Base-by-base conservation (phyloP, 2,113 vertebrate genomes). In the Agapornis roseicollis region DNA sequence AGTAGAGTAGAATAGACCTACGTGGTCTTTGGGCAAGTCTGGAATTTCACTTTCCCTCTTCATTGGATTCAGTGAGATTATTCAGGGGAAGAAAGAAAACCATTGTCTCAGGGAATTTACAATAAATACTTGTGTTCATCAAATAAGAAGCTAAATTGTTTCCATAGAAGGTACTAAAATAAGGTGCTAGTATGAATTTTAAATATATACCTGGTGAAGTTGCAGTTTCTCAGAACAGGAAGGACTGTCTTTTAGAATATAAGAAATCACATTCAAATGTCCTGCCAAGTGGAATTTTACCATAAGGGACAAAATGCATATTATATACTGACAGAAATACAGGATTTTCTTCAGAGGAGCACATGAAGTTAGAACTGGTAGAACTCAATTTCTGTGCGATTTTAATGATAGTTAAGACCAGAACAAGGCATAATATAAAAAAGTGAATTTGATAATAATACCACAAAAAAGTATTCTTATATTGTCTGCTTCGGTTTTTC, bases 221-320 rank as follows among this genome's bases (percentile, higher is more conserved):
- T 87, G 39, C 10, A 41, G 55, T 80, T 92, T 63, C 73, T 92
- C 19, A 39, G 18, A 83, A 84, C 31, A 85, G 37, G 13, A 70
- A 65, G 37, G 35, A 13, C 61, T 78, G 37, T 79, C 42, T 72
- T 52, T 85, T 17, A 31, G 41, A 92, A 58, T 29, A 49, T 19
- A 58, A 76, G 35, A 78, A 92, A 49, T 53, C 18, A 49, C 17
- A 29, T 81, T 84, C 14, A 55, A 41, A 46, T 68, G 9, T 66
- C 15, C 35, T 68, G 25, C 63, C 23, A 53, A 17, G 18, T 50
- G 14, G 29, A 88, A 42, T 83, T 92, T 50, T 64, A 64, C 33
- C 0, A 0, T 60, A 76, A 71, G 42, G 17, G 19, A 58, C 22
- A 46, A 31, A 46, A 55, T 58, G 6, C 0, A 0, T 82, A 6